A percentile compares a stretch with the other conserved stretches of the same genome.
These are phyloP conservation scores for Junonia oenone DNA, from an alignment of 2,888 invertebrate genomes.

Conservation along the genomic window DNA sequence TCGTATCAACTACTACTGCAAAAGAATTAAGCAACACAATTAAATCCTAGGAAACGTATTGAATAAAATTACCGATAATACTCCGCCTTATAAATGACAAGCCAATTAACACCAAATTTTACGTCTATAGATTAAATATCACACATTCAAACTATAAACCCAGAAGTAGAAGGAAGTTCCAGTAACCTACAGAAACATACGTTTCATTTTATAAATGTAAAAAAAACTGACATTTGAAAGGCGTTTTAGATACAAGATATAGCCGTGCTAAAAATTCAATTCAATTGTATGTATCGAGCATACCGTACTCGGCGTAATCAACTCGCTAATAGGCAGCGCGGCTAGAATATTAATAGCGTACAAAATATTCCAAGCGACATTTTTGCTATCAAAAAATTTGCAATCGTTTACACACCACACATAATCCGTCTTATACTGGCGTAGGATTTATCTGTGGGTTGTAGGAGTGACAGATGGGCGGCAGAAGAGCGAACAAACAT, in stretches of 20 bases:
- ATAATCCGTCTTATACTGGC: neutral
- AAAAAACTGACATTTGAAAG: neutral
- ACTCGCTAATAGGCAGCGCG: constrained; percentile 25
- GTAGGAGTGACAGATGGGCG: neutral
- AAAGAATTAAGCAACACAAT: too few species aligned
- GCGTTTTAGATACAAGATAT: neutral
- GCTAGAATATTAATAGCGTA: constrained; percentile 17
- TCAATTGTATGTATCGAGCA: constrained; percentile 11
- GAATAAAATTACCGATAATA: too few species aligned
- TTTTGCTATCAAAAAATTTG: neutral
- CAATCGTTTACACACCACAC: neutral
- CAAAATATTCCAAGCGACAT: neutral
- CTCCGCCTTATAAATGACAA: too few species aligned
- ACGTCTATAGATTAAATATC: too few species aligned
- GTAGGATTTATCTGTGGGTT: neutral
- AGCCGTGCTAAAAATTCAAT: constrained; percentile 2
- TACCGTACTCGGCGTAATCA: constrained; percentile 25
- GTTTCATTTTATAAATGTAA: neutral
- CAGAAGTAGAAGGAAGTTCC: too few species aligned
- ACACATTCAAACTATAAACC: too few species aligned
- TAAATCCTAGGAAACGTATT: too few species aligned
- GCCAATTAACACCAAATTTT: too few species aligned
- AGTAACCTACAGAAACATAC: too few species aligned
- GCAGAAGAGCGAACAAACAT: constrained; percentile 11
- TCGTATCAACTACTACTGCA: too few species aligned